Conservation (phyloP, 2,797 vertebrate genomes). For the Lateolabrax maculatus region DNA sequence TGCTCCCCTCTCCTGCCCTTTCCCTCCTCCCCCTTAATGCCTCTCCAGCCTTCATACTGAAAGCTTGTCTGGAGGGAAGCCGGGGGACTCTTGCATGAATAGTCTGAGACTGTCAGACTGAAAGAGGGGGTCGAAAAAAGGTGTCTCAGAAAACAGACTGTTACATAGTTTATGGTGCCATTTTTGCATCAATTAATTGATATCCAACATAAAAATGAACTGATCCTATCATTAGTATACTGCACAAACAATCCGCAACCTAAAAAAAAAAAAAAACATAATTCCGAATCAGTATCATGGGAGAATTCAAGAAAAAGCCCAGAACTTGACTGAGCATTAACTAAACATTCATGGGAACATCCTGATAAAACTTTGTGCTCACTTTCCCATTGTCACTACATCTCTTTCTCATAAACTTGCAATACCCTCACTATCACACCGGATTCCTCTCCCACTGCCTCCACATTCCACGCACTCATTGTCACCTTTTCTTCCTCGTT, state of each 20-base stretch:
- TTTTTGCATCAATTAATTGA: conserved; percentile 7
- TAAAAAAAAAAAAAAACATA: neutral
- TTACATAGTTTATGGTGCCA: conserved; percentile 27
- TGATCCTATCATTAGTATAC: neutral
- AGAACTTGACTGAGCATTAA: conserved; percentile 1
- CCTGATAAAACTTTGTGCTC: conserved; percentile 17
- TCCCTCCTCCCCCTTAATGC: conserved; percentile 68
- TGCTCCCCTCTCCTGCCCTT: conserved; percentile 44
- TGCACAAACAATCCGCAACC: neutral
- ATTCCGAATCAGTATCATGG: neutral
- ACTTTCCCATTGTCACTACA: conserved; percentile 46
- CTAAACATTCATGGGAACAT: conserved; percentile 57
- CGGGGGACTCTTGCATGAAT: conserved; percentile 76
- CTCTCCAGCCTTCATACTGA: conserved; percentile 73
- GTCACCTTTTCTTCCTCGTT: conserved; percentile 75
- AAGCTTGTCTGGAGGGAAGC: conserved; percentile 78
- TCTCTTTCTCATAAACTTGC: conserved; percentile 66
- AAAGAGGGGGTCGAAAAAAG: conserved; percentile 71
- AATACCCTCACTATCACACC: conserved; percentile 42
- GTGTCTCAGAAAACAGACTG: conserved; percentile 64
- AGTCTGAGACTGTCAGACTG: conserved; percentile 69
- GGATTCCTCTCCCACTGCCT: conserved; percentile 72
- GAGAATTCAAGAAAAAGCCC: conserved; percentile 21
- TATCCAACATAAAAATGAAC: neutral
- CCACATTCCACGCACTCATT: conserved; percentile 70